A percentile compares a stretch with the other conserved stretches of the same genome.
These are phyloP conservation scores for Forbesichthys papilliferus DNA, from an alignment of 2,113 vertebrate genomes.

Conservation along the genomic window DNA sequence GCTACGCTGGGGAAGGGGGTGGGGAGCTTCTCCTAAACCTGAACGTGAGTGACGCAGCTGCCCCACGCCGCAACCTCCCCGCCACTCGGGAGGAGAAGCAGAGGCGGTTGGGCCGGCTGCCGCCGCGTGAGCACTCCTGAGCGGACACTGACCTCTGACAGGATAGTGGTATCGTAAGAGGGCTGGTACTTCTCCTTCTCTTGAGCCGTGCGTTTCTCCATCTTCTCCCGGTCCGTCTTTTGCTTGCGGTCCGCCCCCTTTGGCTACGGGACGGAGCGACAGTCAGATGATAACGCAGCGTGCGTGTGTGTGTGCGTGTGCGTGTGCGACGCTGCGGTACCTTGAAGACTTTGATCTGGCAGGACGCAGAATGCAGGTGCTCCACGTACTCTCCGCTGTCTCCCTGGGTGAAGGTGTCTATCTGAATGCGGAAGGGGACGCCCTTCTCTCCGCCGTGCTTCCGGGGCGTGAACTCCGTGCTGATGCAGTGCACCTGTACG, in stretches of 20 bases:
- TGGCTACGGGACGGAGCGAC: conserved; percentile 74
- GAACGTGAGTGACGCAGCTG: no score
- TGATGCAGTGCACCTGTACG: conserved; percentile 94
- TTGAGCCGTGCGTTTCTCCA: conserved; percentile 96
- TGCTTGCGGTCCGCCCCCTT: conserved; percentile 98
- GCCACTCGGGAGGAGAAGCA: no score
- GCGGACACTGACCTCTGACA: conserved; percentile 86
- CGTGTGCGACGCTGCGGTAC: conserved; percentile 59
- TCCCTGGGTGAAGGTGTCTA: conserved; percentile 91
- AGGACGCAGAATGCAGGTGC: conserved; percentile 97
- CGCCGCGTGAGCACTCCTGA: neutral
- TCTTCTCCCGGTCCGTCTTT: conserved; percentile 96
- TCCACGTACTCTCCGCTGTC: conserved; percentile 90
- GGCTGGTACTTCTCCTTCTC: conserved; percentile 98
- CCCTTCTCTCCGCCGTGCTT: conserved; percentile 98
- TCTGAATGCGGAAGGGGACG: conserved; percentile 94
- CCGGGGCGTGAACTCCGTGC: conserved; percentile 97
- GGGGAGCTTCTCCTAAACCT: no score
- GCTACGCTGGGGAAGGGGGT: no score
- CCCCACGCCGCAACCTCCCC: no score
- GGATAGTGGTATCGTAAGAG: conserved; percentile 96
- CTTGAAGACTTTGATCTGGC: conserved; percentile 99
- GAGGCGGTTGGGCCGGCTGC: neutral
- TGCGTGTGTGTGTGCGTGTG: neutral
- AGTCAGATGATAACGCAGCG: neutral